Conservation (phyloP, 2,888 invertebrate species). For the Ophion ellenae region DNA sequence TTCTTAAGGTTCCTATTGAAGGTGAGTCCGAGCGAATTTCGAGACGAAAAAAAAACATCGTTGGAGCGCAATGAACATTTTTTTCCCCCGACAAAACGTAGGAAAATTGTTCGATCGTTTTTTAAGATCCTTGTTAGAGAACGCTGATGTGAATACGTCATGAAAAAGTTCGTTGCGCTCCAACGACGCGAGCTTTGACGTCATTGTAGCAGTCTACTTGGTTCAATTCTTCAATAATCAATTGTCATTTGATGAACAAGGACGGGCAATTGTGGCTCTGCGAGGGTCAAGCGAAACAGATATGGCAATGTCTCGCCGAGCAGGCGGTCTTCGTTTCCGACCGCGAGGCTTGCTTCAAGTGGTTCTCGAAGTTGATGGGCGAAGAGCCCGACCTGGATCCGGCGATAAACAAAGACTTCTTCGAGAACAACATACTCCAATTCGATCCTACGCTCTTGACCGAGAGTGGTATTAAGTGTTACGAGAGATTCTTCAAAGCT, state of each 20-base stretch:
- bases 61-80: neutral
- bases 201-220: no score
- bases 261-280: slow-evolving; percentile 98
- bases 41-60: neutral
- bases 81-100: neutral
- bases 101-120: neutral
- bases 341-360: slow-evolving; percentile 98
- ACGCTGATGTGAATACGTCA: no score
- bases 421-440: slow-evolving; percentile 96
- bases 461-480: slow-evolving; percentile 97
- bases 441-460: slow-evolving; percentile 95
- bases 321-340: slow-evolving; percentile 96
- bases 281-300: slow-evolving; percentile 98
- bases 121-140: no score
- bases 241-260: slow-evolving; percentile 76
- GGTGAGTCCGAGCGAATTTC: slow-evolving; percentile 75
- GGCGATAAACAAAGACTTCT: slow-evolving; percentile 97
- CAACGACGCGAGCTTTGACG: no score
- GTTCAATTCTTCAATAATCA: neutral
- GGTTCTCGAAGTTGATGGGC: slow-evolving; percentile 98
- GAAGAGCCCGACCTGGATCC: slow-evolving; percentile 99
- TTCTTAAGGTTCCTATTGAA: slow-evolving; percentile 96
- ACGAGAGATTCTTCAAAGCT: slow-evolving; percentile 95
- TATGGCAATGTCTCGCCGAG: slow-evolving; percentile 98
- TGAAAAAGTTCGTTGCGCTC: no score